These are phyloP conservation scores for Ernsta delagoae DNA, from an alignment of 2,888 invertebrate genomes.

Conservation along the genomic window DNA sequence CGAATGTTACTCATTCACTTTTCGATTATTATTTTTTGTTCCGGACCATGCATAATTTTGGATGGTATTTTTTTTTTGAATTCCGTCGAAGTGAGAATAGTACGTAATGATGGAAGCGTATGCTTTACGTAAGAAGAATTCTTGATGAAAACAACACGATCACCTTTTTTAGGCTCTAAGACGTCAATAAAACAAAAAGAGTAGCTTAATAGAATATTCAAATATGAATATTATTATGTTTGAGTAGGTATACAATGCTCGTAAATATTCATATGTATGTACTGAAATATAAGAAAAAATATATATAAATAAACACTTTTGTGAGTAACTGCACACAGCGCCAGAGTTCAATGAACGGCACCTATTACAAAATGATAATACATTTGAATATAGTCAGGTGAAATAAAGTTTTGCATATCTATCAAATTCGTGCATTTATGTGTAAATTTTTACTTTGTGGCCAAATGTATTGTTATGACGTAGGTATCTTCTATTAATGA, in stretches of 20 bases:
- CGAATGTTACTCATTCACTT: conserved; percentile 49
- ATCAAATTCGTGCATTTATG: conserved; percentile 64
- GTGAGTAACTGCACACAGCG: conserved; percentile 57
- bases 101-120: not conserved
- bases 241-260: too few relatives aligned
- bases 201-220: too few relatives aligned
- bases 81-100: not conserved
- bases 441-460: conserved; percentile 63
- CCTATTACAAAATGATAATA: conserved; percentile 62
- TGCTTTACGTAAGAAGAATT: not conserved
- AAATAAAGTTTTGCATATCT: conserved; percentile 77
- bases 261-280: too few relatives aligned
- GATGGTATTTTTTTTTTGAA: conserved; percentile 5
- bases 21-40: conserved; percentile 46
- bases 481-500: conserved; percentile 40
- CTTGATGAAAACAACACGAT: not conserved
- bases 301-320: conserved; percentile 47
- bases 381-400: conserved; percentile 64
- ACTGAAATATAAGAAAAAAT: too few relatives aligned
- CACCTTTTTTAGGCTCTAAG: too few relatives aligned
- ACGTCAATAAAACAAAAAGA: too few relatives aligned
- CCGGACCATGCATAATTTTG: conserved; percentile 26
- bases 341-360: conserved; percentile 64
- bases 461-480: conserved; percentile 1
- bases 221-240: too few relatives aligned